phyloP scores from a whole-genome alignment of 2,888 invertebrate genomes.

The Omphaloscelis lunosa region DNA sequence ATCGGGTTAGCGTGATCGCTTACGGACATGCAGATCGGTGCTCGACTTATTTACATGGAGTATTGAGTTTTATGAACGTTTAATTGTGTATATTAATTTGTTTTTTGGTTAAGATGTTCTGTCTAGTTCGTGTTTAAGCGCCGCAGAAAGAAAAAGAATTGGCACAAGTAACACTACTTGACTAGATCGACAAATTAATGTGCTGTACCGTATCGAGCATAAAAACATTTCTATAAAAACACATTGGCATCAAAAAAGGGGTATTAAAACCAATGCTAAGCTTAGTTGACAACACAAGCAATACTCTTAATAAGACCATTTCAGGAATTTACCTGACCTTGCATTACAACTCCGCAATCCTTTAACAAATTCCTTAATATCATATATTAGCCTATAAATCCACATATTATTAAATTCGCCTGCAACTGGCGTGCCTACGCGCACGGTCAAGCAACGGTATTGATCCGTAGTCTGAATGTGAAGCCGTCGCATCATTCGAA shows the following conservation, averaged over 20 bases:
- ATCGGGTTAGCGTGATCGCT: constrained; percentile 74
- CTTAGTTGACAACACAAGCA: not conserved
- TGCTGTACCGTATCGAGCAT: constrained; percentile 7
- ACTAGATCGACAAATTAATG: constrained; percentile 25
- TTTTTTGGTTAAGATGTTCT: constrained; percentile 33
- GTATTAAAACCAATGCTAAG: not conserved
- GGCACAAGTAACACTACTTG: constrained; percentile 13
- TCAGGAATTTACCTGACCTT: not conserved
- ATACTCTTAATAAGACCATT: not conserved
- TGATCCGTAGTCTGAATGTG: constrained; percentile 61
- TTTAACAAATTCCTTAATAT: constrained; percentile 12
- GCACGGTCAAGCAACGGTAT: constrained; percentile 72
- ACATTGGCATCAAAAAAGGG: not conserved
- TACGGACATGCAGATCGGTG: constrained; percentile 58
- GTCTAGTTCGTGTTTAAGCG: constrained; percentile 20
- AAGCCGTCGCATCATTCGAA: constrained; percentile 44
- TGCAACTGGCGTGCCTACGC: constrained; percentile 41
- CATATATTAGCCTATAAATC: constrained; percentile 15
- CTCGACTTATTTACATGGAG: constrained; percentile 61
- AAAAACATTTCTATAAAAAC: not conserved
- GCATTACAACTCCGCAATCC: not conserved
- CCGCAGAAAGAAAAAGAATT: constrained; percentile 24
- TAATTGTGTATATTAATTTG: constrained; percentile 42
- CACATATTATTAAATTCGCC: constrained; percentile 33
- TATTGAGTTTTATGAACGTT: constrained; percentile 49